phyloP scores from a whole-genome alignment of 2,797 vertebrate genomes.

The Gallinago nigripennis region DNA sequence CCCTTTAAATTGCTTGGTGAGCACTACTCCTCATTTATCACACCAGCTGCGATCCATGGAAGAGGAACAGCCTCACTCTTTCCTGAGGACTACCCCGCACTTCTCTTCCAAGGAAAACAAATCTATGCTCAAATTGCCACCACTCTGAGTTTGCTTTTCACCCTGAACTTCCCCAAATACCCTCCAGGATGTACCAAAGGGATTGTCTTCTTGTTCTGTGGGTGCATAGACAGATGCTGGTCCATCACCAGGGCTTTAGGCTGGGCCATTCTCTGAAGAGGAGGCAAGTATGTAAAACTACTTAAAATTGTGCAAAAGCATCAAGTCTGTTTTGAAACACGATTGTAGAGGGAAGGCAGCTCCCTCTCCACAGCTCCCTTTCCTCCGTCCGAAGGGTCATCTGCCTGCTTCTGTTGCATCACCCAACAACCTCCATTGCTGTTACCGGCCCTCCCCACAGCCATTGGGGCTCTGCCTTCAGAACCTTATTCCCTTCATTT shows the following conservation, averaged over 20 bases:
- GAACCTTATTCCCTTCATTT: fast-evolving
- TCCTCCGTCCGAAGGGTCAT: not conserved
- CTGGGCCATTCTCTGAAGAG: not conserved
- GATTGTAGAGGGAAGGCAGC: fast-evolving
- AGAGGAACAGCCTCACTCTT: not conserved
- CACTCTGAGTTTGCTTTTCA: not conserved
- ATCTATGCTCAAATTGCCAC: fast-evolving
- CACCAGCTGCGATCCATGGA: not conserved
- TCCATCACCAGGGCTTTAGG: not conserved
- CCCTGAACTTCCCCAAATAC: not conserved
- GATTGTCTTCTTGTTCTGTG: not conserved
- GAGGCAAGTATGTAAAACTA: not conserved
- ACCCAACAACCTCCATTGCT: not conserved
- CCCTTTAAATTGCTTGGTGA: not conserved
- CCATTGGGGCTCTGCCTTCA: not conserved
- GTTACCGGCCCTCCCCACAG: not conserved
- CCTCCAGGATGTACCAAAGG: not conserved
- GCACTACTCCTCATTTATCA: not conserved
- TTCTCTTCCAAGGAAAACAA: not conserved
- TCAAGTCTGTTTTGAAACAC: fast-evolving
- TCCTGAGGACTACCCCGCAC: fast-evolving
- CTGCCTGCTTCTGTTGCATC: fast-evolving
- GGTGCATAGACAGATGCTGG: not conserved
- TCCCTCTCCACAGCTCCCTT: not conserved
- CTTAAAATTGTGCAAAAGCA: fast-evolving